Conservation (phyloP, 2,888 invertebrate species). For the Gymnosoma rotundatum region DNA sequence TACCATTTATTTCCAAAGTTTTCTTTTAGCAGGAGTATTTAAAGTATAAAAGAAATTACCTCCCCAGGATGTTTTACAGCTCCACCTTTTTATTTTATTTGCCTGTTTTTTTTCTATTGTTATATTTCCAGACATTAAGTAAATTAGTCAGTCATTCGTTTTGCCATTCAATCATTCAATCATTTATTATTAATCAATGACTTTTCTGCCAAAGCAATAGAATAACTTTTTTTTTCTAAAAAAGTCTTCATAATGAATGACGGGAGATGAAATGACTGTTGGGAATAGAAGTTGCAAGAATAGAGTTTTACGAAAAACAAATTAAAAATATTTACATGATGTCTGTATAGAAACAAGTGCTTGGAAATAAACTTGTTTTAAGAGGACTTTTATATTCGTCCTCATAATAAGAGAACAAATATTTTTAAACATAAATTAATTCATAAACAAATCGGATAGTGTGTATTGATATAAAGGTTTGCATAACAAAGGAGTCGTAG, state of each 20-base stretch:
- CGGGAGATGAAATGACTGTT: neutral
- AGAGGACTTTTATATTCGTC: no score
- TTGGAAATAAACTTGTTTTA: no score
- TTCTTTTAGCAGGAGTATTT: neutral
- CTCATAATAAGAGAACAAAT: no score
- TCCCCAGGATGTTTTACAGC: neutral
- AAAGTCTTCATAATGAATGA: slow-evolving; percentile 38
- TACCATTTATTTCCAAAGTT: neutral
- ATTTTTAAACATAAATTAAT: no score
- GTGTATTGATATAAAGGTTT: no score
- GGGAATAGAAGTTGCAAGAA: neutral
- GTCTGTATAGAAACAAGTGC: neutral
- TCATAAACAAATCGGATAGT: no score
- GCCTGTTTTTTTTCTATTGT: neutral
- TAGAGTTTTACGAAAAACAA: neutral
- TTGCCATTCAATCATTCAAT: slow-evolving; percentile 42
- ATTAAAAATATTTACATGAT: neutral
- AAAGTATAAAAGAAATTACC: neutral
- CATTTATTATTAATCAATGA: slow-evolving; percentile 68
- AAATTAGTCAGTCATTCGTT: slow-evolving; percentile 48
- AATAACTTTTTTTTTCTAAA: slow-evolving; percentile 33
- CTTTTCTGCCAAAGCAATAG: slow-evolving; percentile 59
- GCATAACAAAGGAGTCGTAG: no score
- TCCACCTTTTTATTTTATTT: slow-evolving; percentile 18
- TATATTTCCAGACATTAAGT: slow-evolving; percentile 14